These are phyloP conservation scores for Danio tinwini DNA, from an alignment of 2,797 vertebrate species.

Conservation along the genomic window DNA sequence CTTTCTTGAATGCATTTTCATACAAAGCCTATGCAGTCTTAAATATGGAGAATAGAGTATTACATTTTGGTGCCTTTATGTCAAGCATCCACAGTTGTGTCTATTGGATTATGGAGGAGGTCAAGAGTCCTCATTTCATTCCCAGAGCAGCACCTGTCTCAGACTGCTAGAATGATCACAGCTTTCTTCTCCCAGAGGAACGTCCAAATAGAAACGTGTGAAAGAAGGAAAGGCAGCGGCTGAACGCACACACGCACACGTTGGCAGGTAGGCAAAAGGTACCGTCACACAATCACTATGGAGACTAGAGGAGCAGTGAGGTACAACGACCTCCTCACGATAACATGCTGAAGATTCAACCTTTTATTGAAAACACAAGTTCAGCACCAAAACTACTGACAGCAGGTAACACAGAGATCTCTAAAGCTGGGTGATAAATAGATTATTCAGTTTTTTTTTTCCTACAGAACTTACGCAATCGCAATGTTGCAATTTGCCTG, in stretches of 20 bases:
- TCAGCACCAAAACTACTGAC: neutral
- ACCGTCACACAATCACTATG: slow-evolving; percentile 64
- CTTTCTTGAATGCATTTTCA: too few relatives aligned
- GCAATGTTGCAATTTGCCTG: neutral
- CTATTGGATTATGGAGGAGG: slow-evolving; percentile 1
- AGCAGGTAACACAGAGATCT: neutral
- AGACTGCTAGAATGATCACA: slow-evolving; percentile 64
- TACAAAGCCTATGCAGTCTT: too few relatives aligned
- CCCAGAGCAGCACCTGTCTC: slow-evolving; percentile 63
- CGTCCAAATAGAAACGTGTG: slow-evolving; percentile 75
- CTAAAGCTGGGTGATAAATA: neutral
- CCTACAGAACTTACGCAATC: neutral
- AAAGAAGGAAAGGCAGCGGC: slow-evolving; percentile 50
- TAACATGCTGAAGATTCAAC: neutral
- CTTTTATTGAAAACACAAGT: neutral
- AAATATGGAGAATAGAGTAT: too few relatives aligned
- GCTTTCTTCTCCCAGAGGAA: slow-evolving; percentile 60
- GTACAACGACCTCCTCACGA: neutral
- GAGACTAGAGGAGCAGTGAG: slow-evolving; percentile 60
- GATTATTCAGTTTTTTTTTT: neutral
- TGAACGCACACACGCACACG: neutral
- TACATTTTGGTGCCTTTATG: neutral
- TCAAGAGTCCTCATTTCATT: slow-evolving; percentile 65
- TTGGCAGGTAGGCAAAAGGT: slow-evolving; percentile 49
- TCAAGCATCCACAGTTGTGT: slow-evolving; percentile 63